Conservation (phyloP, 2,888 invertebrate genomes). For the Sphaerophoria rueppellii region DNA sequence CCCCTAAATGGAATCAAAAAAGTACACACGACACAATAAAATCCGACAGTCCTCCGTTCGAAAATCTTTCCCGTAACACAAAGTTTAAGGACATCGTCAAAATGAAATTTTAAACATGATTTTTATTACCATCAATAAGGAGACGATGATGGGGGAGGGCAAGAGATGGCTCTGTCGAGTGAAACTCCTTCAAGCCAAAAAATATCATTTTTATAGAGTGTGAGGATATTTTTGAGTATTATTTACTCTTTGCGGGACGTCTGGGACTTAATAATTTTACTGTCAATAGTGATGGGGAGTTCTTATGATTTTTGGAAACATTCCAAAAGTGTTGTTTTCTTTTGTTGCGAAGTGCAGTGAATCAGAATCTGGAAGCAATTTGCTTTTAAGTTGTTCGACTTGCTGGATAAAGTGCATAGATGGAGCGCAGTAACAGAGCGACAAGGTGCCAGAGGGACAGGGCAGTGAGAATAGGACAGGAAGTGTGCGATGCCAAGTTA, state of each 20-base stretch:
- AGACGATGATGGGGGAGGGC: constrained; percentile 16
- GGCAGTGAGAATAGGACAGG: too few species aligned
- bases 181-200: constrained; percentile 77
- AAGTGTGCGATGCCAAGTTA: too few species aligned
- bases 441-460: too few species aligned
- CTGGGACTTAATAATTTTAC: constrained; percentile 79
- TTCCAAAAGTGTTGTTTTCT: constrained; percentile 37
- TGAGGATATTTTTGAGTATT: constrained; percentile 79
- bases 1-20: constrained; percentile 54
- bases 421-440: neutral
- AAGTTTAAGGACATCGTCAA: constrained; percentile 53
- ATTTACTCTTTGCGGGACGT: constrained; percentile 74
- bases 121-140: constrained; percentile 72
- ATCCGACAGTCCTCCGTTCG: constrained; percentile 5
- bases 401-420: constrained; percentile 36
- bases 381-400: constrained; percentile 36
- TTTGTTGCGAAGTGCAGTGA: constrained; percentile 43
- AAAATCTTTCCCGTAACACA: constrained; percentile 33
- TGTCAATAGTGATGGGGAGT: constrained; percentile 20
- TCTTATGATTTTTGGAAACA: constrained; percentile 38
- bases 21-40: constrained; percentile 36
- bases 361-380: constrained; percentile 37
- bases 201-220: constrained; percentile 77
- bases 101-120: constrained; percentile 68
- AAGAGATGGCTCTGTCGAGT: constrained; percentile 27